These are phyloP conservation scores for Drosophila novamexicana DNA, from an alignment of 1,140 invertebrate genomes.

Conservation along the genomic window DNA sequence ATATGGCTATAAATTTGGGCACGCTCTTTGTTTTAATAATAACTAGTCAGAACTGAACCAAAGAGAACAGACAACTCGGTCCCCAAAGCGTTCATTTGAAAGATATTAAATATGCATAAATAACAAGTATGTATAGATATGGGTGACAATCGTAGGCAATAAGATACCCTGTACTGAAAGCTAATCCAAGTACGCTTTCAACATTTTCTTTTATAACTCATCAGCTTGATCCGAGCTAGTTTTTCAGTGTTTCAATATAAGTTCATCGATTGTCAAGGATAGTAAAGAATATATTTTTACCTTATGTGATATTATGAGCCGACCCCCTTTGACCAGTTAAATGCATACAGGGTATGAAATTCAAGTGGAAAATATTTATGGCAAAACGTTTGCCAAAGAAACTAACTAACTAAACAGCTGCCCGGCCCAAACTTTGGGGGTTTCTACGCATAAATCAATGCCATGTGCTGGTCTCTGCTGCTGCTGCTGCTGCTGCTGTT, in stretches of 20 bases:
- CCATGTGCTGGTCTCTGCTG: constrained; percentile 47
- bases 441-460: constrained; percentile 70
- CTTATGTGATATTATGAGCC: too few relatives aligned
- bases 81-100: constrained; percentile 37
- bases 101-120: constrained; percentile 79
- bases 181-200: too few relatives aligned
- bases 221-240: too few relatives aligned
- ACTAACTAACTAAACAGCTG: constrained; percentile 25
- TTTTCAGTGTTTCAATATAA: too few relatives aligned
- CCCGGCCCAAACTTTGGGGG: neutral
- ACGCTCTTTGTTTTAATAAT: constrained; percentile 78
- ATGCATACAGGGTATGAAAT: neutral
- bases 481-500: constrained; percentile 12
- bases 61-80: neutral
- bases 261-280: too few relatives aligned
- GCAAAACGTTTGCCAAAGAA: neutral
- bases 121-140: constrained; percentile 34
- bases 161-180: neutral
- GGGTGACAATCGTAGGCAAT: neutral
- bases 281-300: too few relatives aligned
- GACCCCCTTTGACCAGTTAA: too few relatives aligned
- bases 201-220: too few relatives aligned
- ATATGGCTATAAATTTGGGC: constrained; percentile 78
- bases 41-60: constrained; percentile 51
- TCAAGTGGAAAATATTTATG: neutral